These are phyloP conservation scores for Siniperca obscura DNA, from an alignment of 2,797 vertebrate species.

Conservation along the genomic window DNA sequence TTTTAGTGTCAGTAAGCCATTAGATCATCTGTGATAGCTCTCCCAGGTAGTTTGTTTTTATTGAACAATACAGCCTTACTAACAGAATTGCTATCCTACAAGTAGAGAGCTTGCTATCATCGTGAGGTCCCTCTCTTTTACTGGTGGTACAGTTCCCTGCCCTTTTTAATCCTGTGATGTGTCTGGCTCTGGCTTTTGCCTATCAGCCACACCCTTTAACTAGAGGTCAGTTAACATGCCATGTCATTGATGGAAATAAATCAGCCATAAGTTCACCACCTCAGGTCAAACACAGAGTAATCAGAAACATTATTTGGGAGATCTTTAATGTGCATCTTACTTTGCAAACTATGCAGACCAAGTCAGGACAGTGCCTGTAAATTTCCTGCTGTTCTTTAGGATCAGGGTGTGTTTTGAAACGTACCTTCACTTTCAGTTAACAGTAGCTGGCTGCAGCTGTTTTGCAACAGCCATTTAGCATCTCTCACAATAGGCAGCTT, in stretches of 20 bases:
- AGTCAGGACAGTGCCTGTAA: constrained; percentile 64
- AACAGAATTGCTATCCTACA: constrained; percentile 40
- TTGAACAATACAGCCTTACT: constrained; percentile 68
- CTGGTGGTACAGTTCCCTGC: constrained; percentile 32
- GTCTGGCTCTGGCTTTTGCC: constrained; percentile 36
- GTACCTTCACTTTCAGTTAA: constrained; percentile 9
- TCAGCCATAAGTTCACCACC: constrained; percentile 74
- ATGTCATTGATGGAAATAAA: constrained; percentile 57
- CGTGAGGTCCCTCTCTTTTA: constrained; percentile 33
- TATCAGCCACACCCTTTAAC: constrained; percentile 65
- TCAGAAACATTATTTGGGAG: constrained; percentile 45
- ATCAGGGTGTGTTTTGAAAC: constrained; percentile 34
- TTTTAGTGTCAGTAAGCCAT: constrained; percentile 47
- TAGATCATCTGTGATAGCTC: constrained; percentile 47
- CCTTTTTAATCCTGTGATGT: constrained; percentile 28
- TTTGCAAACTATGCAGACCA: constrained; percentile 76
- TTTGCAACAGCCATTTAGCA: constrained; percentile 30
- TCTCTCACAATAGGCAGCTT: constrained; percentile 32
- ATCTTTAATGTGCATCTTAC: constrained; percentile 55
- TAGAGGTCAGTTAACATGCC: constrained; percentile 57
- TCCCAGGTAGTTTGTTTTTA: constrained; percentile 57
- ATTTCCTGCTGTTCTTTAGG: constrained; percentile 42
- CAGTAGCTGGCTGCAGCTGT: constrained; percentile 24
- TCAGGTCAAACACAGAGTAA: constrained; percentile 71
- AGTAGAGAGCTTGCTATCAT: constrained; percentile 52